phyloP scores from a whole-genome alignment of 2,797 vertebrate genomes.

The Pseudomugil gertrudae region DNA sequence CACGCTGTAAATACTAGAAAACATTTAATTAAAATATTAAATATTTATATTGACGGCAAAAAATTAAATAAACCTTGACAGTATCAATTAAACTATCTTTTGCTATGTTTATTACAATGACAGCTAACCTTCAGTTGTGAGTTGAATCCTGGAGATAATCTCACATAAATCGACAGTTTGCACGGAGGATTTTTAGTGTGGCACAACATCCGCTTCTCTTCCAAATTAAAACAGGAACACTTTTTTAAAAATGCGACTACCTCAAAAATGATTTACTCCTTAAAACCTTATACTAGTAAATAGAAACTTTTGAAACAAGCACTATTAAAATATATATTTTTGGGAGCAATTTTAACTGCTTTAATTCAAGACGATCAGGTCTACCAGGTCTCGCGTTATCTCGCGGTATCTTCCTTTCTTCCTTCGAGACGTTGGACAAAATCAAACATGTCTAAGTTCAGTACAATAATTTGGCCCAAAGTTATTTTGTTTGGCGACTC shows the following conservation, averaged over 20 bases:
- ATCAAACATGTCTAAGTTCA: slow-evolving; percentile 72
- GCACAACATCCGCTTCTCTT: slow-evolving; percentile 48
- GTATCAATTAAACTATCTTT: rapidly evolving
- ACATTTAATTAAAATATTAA: not conserved
- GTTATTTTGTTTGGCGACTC: slow-evolving; percentile 94
- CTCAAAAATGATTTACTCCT: not conserved
- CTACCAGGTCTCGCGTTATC: not conserved
- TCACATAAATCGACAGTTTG: not conserved
- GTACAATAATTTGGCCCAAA: slow-evolving; percentile 83
- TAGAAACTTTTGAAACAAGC: not conserved
- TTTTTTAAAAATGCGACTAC: too few species aligned
- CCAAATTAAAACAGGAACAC: slow-evolving; percentile 65
- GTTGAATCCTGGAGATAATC: slow-evolving; percentile 14
- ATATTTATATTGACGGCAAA: not conserved
- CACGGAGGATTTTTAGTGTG: slow-evolving; percentile 60
- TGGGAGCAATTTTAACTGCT: not conserved
- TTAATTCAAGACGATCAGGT: not conserved
- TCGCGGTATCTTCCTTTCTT: slow-evolving; percentile 3
- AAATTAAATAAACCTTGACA: not conserved
- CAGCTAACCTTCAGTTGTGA: slow-evolving; percentile 47
- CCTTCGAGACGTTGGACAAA: not conserved
- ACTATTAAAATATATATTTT: not conserved
- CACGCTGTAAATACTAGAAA: slow-evolving; percentile 7
- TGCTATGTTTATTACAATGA: not conserved
- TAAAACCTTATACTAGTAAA: not conserved